Conservation (phyloP, 2,888 invertebrate genomes). For the Leptarthrus brevirostris region DNA sequence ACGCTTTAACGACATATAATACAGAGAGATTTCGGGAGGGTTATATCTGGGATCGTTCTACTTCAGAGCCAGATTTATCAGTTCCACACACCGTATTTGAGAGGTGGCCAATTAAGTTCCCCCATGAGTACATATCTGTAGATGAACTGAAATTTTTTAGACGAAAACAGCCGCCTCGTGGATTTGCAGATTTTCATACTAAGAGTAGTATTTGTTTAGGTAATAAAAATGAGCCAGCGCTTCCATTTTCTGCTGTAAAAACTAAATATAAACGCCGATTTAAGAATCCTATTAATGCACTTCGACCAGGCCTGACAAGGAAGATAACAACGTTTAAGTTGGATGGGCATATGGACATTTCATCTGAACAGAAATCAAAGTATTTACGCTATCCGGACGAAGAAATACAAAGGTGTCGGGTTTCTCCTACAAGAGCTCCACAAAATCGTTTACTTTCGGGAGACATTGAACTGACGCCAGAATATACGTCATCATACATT, state of each 20-base stretch:
- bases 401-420: slow-evolving; percentile 64
- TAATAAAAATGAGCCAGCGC: slow-evolving; percentile 60
- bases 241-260: slow-evolving; percentile 60
- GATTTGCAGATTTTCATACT: slow-evolving; percentile 58
- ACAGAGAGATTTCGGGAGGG: slow-evolving; percentile 12
- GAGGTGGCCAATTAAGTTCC: slow-evolving; percentile 62
- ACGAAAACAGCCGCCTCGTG: slow-evolving; percentile 61
- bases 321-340: slow-evolving; percentile 64
- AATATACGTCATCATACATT: slow-evolving; percentile 62
- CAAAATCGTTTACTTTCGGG: slow-evolving; percentile 60
- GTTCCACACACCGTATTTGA: slow-evolving; percentile 56
- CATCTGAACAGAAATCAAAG: slow-evolving; percentile 64
- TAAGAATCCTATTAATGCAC: slow-evolving; percentile 53
- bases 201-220: slow-evolving; percentile 62
- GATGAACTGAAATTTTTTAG: slow-evolving; percentile 66
- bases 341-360: slow-evolving; percentile 64
- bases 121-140: slow-evolving; percentile 64
- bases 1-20: too few relatives aligned
- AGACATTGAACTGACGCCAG: slow-evolving; percentile 59
- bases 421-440: slow-evolving; percentile 61
- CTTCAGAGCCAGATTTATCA: slow-evolving; percentile 65
- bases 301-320: slow-evolving; percentile 59
- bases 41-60: slow-evolving; percentile 62
- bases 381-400: slow-evolving; percentile 64
- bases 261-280: slow-evolving; percentile 59